These are phyloP conservation scores for Nymphalis c-album DNA, from an alignment of 2,888 invertebrate species.

Conservation along the genomic window DNA sequence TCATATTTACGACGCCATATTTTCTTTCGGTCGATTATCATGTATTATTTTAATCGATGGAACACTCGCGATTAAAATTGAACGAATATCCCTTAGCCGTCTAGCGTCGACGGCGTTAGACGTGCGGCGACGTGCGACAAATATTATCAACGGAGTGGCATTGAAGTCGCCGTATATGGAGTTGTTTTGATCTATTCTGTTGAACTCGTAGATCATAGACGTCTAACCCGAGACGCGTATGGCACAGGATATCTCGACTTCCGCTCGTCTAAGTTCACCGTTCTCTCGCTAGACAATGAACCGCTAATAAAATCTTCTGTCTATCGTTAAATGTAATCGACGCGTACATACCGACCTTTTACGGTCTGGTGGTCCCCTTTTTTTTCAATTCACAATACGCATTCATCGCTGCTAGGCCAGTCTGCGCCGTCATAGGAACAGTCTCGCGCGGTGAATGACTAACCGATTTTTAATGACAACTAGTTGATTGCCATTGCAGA, in stretches of 20 bases:
- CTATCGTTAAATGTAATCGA: conserved; percentile 56
- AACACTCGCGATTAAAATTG: conserved; percentile 20
- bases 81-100: conserved; percentile 14
- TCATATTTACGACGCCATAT: conserved; percentile 25
- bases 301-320: conserved; percentile 64
- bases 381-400: conserved; percentile 39
- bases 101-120: too few relatives aligned
- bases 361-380: conserved; percentile 62
- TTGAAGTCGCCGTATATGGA: conserved; percentile 61
- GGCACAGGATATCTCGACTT: conserved; percentile 75
- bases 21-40: conserved; percentile 20
- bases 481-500: conserved; percentile 24
- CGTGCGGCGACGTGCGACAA: conserved; percentile 42
- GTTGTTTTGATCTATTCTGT: conserved; percentile 67
- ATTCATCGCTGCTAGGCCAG: conserved; percentile 37
- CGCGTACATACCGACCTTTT: conserved; percentile 59
- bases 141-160: conserved; percentile 54
- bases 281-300: conserved; percentile 71
- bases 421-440: conserved; percentile 28
- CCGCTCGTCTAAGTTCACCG: conserved; percentile 71
- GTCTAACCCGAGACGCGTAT: conserved; percentile 45
- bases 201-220: conserved; percentile 51
- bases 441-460: conserved; percentile 34
- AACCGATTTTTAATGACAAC: conserved; percentile 24
- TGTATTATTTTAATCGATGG: conserved; percentile 29